Percentiles rank a stretch among this genome's conserved stretches.
Conservation (phyloP, 2,113 vertebrate species). For the Neopipo cinnamomea region DNA sequence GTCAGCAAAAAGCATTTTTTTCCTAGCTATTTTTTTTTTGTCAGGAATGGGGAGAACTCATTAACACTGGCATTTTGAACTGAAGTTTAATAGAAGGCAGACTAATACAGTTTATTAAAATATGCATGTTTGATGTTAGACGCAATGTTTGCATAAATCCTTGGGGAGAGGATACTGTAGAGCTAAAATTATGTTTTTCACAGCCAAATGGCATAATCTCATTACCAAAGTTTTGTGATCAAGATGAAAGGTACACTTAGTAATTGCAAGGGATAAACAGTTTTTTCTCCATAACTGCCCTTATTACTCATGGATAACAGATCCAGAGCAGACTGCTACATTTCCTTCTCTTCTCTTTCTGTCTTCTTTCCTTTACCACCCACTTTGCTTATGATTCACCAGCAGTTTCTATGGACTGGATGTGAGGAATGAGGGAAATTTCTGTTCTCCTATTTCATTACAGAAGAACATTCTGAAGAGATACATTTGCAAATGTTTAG, state of each 20-base stretch:
- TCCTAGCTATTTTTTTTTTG: constrained; percentile 10
- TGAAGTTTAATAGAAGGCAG: background rate
- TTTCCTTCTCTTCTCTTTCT: background rate
- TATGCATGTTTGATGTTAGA: constrained; percentile 61
- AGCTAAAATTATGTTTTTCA: background rate
- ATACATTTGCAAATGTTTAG: background rate
- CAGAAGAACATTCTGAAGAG: background rate
- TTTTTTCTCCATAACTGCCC: background rate
- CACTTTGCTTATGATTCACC: constrained; percentile 26
- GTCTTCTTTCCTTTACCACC: background rate
- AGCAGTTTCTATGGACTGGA: background rate
- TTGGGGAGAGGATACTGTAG: background rate
- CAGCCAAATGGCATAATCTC: constrained; percentile 19
- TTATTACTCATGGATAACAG: background rate
- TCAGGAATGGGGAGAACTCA: constrained; percentile 1
- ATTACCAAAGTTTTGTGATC: constrained; percentile 5
- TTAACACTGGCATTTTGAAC: constrained; percentile 45
- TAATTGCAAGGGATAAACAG: constrained; percentile 2
- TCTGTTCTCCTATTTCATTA: background rate
- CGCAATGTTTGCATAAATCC: constrained; percentile 45
- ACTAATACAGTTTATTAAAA: constrained; percentile 46
- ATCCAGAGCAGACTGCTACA: background rate
- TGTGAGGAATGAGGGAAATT: background rate
- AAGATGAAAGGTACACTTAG: constrained; percentile 34
- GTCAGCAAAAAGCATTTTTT: constrained; percentile 1